A percentile compares a stretch with the other conserved stretches of the same genome.
Conservation (phyloP, 2,888 invertebrate species). For the Pterobdella sp. region DNA sequence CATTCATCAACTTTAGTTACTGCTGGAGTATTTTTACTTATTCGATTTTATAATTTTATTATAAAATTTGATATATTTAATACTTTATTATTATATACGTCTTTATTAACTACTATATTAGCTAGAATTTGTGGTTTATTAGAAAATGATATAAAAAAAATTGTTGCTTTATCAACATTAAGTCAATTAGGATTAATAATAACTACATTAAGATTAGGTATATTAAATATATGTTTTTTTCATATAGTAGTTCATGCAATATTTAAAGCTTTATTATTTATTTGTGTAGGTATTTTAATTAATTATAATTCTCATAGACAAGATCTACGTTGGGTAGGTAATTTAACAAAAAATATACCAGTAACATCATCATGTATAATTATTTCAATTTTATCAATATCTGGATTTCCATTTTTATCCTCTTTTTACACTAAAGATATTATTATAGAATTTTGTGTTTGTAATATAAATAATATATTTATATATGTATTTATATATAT, state of each 20-base stretch:
- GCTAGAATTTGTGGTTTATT: slow-evolving; percentile 49
- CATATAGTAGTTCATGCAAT: slow-evolving; percentile 67
- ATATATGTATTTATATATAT: slow-evolving; percentile 33
- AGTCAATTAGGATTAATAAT: slow-evolving; percentile 70
- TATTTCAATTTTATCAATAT: slow-evolving; percentile 39
- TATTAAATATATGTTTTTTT: slow-evolving; percentile 61
- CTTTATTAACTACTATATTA: slow-evolving; percentile 45
- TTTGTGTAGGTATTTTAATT: slow-evolving; percentile 65
- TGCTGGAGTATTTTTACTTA: slow-evolving; percentile 66
- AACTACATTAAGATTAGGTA: slow-evolving; percentile 58
- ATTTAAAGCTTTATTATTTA: slow-evolving; percentile 69
- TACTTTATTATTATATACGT: slow-evolving; percentile 56
- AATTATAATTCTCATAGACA: slow-evolving; percentile 60
- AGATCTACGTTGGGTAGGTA: slow-evolving; percentile 59
- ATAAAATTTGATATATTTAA: slow-evolving; percentile 49
- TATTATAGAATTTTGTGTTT: slow-evolving; percentile 39
- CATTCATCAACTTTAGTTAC: slow-evolving; percentile 73
- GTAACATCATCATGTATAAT: slow-evolving; percentile 38
- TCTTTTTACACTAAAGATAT: slow-evolving; percentile 46
- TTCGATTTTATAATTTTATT: slow-evolving; percentile 61
- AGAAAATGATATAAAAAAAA: slow-evolving; percentile 63
- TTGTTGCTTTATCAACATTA: slow-evolving; percentile 69
- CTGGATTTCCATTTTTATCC: slow-evolving; percentile 43
- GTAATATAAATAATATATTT: slow-evolving; percentile 23
- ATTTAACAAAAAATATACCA: slow-evolving; percentile 39